Percentiles rank a stretch among this genome's conserved stretches.
These are phyloP conservation scores for Erebia ligea DNA, from an alignment of 2,888 invertebrate genomes.

Conservation along the genomic window DNA sequence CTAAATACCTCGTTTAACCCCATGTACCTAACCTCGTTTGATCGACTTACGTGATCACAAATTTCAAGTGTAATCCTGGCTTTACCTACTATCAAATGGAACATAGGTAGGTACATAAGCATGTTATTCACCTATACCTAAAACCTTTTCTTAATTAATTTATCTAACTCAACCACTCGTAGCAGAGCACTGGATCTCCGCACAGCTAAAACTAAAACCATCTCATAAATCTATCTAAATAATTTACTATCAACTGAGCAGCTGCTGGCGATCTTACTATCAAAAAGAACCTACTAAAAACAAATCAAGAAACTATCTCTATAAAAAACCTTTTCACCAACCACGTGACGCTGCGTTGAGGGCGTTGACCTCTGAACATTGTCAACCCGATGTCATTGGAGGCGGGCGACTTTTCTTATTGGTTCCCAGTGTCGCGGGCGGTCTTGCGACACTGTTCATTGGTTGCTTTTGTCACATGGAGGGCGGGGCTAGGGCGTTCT, in stretches of 20 bases:
- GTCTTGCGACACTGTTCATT: constrained; percentile 73
- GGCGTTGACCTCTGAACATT: constrained; percentile 68
- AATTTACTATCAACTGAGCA: not conserved
- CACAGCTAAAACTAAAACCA: too few species aligned
- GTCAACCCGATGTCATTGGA: constrained; percentile 80
- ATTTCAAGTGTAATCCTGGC: too few species aligned
- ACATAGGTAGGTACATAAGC: too few species aligned
- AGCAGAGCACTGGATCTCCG: too few species aligned
- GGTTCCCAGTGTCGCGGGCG: constrained; percentile 73
- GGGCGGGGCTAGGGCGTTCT: constrained; percentile 61
- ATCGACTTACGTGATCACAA: too few species aligned
- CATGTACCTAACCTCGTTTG: too few species aligned
- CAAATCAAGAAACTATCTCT: not conserved
- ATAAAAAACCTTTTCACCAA: constrained; percentile 45
- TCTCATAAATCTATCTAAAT: not conserved
- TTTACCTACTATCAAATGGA: too few species aligned
- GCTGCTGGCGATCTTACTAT: not conserved
- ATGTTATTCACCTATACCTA: too few species aligned
- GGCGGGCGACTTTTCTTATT: constrained; percentile 64
- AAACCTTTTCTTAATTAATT: not conserved
- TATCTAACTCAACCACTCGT: too few species aligned
- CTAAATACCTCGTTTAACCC: too few species aligned
- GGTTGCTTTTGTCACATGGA: constrained; percentile 69
- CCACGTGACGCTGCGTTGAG: constrained; percentile 71
- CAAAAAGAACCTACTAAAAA: constrained; percentile 1